Base-by-base conservation (phyloP, 2,888 invertebrate species). In the Thera britannica region DNA sequence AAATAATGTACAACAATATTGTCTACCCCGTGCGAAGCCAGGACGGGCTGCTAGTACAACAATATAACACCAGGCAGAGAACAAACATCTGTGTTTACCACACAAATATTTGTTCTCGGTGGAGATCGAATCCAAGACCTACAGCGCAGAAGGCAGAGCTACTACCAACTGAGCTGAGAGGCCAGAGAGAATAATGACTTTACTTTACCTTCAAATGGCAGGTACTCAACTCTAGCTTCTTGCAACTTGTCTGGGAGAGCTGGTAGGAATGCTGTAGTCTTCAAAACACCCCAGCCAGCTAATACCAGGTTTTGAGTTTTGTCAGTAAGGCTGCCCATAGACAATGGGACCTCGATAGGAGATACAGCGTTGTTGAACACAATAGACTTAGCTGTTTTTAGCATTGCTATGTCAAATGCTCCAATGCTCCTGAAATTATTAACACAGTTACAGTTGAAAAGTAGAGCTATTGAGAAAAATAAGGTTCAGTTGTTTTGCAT, bases 391-490 rank as follows among this genome's bases (percentile, higher is more conserved):
- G 72, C 77, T 23, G 91, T 86, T 70, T 81, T 85, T 2, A 95
- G 83, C 41, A 95, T 79, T 3, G 94, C 95, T 63, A 95, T 93
- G 75, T 95, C 95, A 72, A 95, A 90, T 34, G 91, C 87, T 7
- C 90, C 92, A 41, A 94, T 88, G 1, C 86, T 90, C 48, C 93
- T 92, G 78, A 49, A 55, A 58, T 41, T 38, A 67, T 11, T 60
- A 72, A 63, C 61, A 48, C 23, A 34, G 3, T 36, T 44, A 61
- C 59, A 34, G 9, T 8, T n/a, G 52, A 56, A 46, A 2, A 46
- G 49, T 23, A 48, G 4, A 7, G 49, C 23, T 51, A 12, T 12
- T 12, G 12, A 51, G 5, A 51, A 51, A 12, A 12, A 23, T 2
- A 2, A 51, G 7, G 41, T 3, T 41, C 0, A 41, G 7, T 41